A percentile compares a stretch with the other conserved stretches of the same genome.
These are phyloP conservation scores for Lepus oiostolus DNA, from an alignment of 2,797 vertebrate species.

Conservation along the genomic window DNA sequence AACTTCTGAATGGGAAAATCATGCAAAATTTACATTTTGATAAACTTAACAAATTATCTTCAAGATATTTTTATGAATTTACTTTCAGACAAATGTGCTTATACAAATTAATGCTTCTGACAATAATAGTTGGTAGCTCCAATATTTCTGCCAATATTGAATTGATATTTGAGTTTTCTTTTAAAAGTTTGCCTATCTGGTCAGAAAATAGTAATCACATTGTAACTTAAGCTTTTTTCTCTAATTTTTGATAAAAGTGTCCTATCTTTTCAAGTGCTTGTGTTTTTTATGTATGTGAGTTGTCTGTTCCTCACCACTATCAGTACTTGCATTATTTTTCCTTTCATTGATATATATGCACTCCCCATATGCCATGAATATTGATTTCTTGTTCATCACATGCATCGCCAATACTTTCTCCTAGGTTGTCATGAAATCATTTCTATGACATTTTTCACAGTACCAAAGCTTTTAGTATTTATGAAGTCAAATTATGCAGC, in stretches of 20 bases:
- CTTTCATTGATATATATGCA: background rate
- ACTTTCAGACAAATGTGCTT: background rate
- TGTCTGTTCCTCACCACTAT: background rate
- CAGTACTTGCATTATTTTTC: background rate
- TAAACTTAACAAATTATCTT: background rate
- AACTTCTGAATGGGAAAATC: background rate
- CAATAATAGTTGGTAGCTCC: background rate
- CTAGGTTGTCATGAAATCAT: background rate
- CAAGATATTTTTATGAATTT: background rate
- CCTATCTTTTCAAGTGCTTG: background rate
- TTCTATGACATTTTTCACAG: background rate
- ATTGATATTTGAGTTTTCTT: background rate
- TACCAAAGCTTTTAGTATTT: conserved; percentile 11
- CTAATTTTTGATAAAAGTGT: background rate
- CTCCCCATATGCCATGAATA: background rate
- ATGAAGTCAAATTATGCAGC: background rate
- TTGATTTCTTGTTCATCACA: background rate
- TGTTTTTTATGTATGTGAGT: background rate
- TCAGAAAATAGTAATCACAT: background rate
- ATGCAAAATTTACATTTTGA: background rate
- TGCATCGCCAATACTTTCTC: background rate
- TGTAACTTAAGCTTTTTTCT: background rate
- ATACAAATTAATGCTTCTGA: background rate
- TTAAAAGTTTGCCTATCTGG: background rate
- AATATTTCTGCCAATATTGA: background rate